Conservation (phyloP, 1,140 invertebrate genomes). For the Caenorhabditis tropicalis region DNA sequence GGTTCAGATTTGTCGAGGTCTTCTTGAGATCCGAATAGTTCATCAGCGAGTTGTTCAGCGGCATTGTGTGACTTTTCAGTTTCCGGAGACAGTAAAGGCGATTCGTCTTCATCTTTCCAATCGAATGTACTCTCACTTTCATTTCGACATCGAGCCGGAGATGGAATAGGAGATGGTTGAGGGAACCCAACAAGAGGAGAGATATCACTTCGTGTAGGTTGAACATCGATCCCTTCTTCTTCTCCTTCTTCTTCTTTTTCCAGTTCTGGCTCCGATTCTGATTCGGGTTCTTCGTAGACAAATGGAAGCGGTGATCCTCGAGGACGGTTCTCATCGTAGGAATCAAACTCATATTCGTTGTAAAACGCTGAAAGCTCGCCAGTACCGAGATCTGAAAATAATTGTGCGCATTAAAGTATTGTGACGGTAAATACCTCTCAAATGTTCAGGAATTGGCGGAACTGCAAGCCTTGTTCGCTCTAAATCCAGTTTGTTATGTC, state of each 20-base stretch:
- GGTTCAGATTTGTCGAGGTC: background rate
- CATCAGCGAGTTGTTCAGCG: background rate
- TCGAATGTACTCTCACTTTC: conserved; percentile 25
- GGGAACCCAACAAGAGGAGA: background rate
- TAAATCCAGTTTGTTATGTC: background rate
- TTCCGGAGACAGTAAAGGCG: background rate
- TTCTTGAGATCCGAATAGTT: background rate
- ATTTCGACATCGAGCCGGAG: background rate
- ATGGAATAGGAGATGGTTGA: background rate
- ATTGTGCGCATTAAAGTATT: background rate
- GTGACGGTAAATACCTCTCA: background rate
- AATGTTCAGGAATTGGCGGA: background rate
- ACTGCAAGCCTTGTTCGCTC: background rate
- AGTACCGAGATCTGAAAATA: background rate
- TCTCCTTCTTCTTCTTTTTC: background rate
- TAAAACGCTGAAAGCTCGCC: background rate
- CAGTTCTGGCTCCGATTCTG: background rate
- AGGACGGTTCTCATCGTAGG: conserved; percentile 17
- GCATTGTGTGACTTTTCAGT: background rate
- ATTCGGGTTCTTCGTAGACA: background rate
- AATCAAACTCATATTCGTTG: conserved; percentile 24
- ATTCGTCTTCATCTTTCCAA: conserved; percentile 30
- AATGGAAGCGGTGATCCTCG: background rate
- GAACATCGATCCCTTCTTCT: background rate
- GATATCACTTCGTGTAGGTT: background rate